phyloP scores from a whole-genome alignment of 1,140 invertebrate species.

The Radopholus similis region DNA sequence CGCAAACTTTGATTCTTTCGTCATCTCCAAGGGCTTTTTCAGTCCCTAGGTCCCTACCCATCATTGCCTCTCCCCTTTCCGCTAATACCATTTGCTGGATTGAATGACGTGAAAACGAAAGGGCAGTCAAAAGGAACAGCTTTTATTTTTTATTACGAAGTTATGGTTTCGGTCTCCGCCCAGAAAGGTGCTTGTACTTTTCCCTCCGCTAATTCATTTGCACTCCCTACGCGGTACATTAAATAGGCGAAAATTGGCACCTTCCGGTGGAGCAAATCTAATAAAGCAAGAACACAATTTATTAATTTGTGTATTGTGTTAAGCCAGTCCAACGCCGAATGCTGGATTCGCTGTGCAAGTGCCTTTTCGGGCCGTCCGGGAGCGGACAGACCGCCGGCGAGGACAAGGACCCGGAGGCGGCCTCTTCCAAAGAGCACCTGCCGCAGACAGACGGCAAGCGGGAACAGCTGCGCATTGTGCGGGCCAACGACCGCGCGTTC shows the following conservation, averaged over 20 bases:
- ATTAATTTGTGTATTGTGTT: not conserved
- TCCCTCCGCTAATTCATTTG: not conserved
- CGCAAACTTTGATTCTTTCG: no score
- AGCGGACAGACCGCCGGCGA: not conserved
- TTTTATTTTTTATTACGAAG: no score
- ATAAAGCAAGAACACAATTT: no score
- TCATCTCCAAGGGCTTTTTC: no score
- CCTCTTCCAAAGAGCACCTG: not conserved
- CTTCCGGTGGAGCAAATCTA: no score
- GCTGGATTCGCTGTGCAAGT: not conserved
- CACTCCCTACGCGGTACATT: no score
- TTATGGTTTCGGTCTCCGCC: no score
- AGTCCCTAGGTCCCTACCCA: no score
- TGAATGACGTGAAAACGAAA: not conserved
- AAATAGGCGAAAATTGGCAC: no score
- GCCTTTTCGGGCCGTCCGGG: not conserved
- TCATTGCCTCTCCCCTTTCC: no score
- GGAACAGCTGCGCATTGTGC: slow-evolving; percentile 70
- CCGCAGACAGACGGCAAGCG: not conserved
- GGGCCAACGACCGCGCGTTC: slow-evolving; percentile 86
- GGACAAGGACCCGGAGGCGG: not conserved
- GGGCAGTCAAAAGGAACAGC: not conserved
- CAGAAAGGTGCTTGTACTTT: not conserved
- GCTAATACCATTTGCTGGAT: no score
- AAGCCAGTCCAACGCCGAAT: not conserved